A percentile compares a stretch with the other conserved stretches of the same genome.
Evolutionary conservation across 23 tunicate species (phyloP).

Genomic region (Halocynthia aurantium): DNA sequence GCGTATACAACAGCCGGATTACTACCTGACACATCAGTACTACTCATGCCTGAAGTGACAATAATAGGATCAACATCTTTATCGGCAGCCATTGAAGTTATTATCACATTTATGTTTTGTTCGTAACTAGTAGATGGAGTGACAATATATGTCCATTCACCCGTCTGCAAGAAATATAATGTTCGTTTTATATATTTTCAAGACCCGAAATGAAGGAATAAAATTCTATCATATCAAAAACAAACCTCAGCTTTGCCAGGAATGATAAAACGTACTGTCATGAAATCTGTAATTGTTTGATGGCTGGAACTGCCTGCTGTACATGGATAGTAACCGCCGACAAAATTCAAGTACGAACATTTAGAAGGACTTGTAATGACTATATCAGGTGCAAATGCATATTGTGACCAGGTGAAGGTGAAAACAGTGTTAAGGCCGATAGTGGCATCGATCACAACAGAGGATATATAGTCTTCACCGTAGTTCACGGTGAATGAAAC

Average conservation of each 20-base stretch:
- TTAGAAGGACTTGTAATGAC: conserved; percentile 21
- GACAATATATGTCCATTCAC: conserved; percentile 34
- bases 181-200: neutral
- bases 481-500: no score
- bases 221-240: neutral
- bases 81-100: conserved; percentile 48
- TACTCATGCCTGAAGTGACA: no score
- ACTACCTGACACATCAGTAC: no score
- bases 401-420: conserved; percentile 35
- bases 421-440: no score
- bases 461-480: no score
- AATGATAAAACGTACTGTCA: conserved; percentile 25
- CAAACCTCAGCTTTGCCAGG: conserved; percentile 48
- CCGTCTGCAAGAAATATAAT: conserved; percentile 30
- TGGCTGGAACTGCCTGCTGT: neutral
- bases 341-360: neutral
- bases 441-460: no score
- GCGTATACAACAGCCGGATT: no score
- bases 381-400: conserved; percentile 4
- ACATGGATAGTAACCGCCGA: neutral
- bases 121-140: neutral
- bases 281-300: neutral
- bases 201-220: no score
- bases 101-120: conserved; percentile 15
- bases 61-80: no score